Conservation (phyloP, 2,113 vertebrate species). For the Poeciliopsis occidentalis region DNA sequence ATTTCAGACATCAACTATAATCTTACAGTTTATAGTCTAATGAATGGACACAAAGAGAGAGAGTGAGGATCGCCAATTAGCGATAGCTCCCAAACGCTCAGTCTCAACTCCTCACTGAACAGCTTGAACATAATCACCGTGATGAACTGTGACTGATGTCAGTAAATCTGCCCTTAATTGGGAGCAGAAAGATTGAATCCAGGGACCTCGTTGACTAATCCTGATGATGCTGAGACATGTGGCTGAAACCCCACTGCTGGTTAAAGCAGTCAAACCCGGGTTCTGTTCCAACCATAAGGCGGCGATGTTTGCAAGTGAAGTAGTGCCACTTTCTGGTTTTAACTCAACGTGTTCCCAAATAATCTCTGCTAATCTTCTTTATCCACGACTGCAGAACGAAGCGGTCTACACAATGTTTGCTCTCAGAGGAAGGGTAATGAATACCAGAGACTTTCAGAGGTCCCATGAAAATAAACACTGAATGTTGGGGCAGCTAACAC, state of each 20-base stretch:
- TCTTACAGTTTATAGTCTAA: not conserved
- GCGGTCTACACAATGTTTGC: slow-evolving; percentile 70
- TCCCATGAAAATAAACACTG: slow-evolving; percentile 36
- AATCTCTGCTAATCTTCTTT: slow-evolving; percentile 78
- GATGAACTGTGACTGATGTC: slow-evolving; percentile 73
- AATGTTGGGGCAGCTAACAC: slow-evolving; percentile 12
- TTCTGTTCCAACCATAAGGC: slow-evolving; percentile 31
- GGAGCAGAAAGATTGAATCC: slow-evolving; percentile 65
- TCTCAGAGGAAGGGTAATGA: slow-evolving; percentile 48
- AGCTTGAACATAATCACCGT: slow-evolving; percentile 71
- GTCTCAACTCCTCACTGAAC: slow-evolving; percentile 64
- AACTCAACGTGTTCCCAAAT: slow-evolving; percentile 72
- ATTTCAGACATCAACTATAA: not conserved
- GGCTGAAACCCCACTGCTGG: slow-evolving; percentile 37
- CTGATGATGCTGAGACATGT: slow-evolving; percentile 15
- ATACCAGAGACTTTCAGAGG: slow-evolving; percentile 53
- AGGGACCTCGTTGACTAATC: slow-evolving; percentile 39
- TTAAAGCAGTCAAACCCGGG: slow-evolving; percentile 29
- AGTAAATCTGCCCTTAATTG: slow-evolving; percentile 74
- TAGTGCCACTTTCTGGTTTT: slow-evolving; percentile 57
- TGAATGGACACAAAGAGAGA: slow-evolving; percentile 29
- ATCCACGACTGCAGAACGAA: slow-evolving; percentile 70
- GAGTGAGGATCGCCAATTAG: slow-evolving; percentile 59
- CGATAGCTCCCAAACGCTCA: slow-evolving; percentile 50
- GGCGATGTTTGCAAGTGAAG: slow-evolving; percentile 30